Evolutionary conservation across 1,140 invertebrate species (phyloP).

Genomic region (Drosophila quadrilineata): DNA sequence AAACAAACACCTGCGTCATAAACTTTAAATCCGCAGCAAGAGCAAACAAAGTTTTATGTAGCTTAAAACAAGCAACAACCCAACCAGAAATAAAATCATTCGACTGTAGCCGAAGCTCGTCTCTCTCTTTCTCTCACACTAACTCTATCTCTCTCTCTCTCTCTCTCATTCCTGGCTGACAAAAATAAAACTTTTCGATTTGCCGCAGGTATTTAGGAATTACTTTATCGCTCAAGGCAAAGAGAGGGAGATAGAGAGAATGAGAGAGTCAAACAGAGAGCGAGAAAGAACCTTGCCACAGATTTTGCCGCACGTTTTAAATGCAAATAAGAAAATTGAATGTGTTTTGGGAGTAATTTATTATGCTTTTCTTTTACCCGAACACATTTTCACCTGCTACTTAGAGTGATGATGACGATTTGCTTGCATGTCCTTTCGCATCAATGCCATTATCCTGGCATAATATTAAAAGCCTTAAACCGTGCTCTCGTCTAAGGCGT

Average conservation of each 20-base stretch:
- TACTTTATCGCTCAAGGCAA: conserved; percentile 35
- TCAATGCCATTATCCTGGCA: conserved; percentile 11
- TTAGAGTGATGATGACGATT: conserved; percentile 6
- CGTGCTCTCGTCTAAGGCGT: background rate
- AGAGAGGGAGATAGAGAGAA: too few relatives aligned
- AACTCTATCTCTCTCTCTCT: background rate
- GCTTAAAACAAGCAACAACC: conserved; percentile 34
- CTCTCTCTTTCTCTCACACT: background rate
- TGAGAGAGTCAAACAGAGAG: too few relatives aligned
- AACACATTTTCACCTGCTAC: conserved; percentile 3
- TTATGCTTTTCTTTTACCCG: background rate
- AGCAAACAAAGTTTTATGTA: conserved; percentile 47
- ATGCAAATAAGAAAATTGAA: conserved; percentile 36
- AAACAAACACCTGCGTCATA: conserved; percentile 69
- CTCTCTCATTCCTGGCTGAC: background rate
- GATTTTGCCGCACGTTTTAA: conserved; percentile 16
- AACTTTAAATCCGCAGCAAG: conserved; percentile 61
- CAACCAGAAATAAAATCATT: conserved; percentile 71
- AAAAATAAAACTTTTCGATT: conserved; percentile 62
- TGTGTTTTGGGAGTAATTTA: background rate
- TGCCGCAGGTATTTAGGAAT: conserved; percentile 50
- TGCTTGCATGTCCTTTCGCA: background rate
- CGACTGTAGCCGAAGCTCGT: conserved; percentile 52
- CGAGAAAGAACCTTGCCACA: conserved; percentile 15
- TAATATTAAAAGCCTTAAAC: background rate